Evolutionary conservation across 2,113 vertebrate species (phyloP).

Genomic region (Oceanodroma tethys): DNA sequence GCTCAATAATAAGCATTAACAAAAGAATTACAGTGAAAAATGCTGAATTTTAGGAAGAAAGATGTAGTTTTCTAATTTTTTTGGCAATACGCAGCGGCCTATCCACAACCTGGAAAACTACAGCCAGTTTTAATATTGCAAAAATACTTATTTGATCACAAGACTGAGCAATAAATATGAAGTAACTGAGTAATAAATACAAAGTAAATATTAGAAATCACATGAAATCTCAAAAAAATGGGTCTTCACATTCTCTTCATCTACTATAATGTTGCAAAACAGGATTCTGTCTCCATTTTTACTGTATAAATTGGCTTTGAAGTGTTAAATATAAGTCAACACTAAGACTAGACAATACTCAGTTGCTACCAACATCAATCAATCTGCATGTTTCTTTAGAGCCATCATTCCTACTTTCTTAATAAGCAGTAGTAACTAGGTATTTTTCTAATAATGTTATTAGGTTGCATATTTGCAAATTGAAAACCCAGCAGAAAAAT

Average conservation of each 20-base stretch:
- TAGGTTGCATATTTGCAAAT: background rate
- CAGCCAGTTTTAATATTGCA: background rate
- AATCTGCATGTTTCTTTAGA: background rate
- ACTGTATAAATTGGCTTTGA: background rate
- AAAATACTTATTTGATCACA: background rate
- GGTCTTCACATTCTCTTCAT: background rate
- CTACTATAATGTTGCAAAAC: background rate
- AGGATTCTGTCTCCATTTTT: background rate
- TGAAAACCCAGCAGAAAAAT: background rate
- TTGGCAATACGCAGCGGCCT: background rate
- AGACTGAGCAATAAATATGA: background rate
- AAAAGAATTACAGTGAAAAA: background rate
- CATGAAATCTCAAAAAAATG: rapidly evolving
- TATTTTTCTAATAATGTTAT: background rate
- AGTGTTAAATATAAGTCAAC: background rate
- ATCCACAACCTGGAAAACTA: background rate
- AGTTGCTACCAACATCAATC: background rate
- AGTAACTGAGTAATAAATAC: background rate
- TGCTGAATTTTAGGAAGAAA: background rate
- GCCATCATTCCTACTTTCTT: background rate
- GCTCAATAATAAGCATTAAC: background rate
- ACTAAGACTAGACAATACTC: background rate
- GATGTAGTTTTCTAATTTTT: background rate
- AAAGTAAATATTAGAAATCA: background rate
- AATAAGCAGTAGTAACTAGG: background rate